Evolutionary conservation across 2,797 vertebrate genomes (phyloP), one percentile per base, ranked within the genome.

Genomic region (Pempheris klunzingeri): DNA sequence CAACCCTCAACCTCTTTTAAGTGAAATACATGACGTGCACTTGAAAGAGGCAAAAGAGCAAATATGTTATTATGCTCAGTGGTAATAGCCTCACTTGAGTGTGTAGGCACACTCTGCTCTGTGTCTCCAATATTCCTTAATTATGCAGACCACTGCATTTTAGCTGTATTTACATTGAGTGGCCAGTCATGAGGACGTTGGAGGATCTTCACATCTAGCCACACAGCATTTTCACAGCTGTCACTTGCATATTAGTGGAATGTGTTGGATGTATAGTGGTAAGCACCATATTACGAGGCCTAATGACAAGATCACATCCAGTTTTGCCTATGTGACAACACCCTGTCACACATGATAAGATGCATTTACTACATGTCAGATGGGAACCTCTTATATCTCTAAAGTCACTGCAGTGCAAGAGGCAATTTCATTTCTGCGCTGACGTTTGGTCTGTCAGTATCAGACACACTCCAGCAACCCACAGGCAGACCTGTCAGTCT

Each of bases 401-500:
- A 17, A 77, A 36, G 75, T 86, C 80, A 39, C 71, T 32, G 49
- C 60, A n/a, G 46, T 4, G 47, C 36, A 47, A 44, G 69, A 87
- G 66, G 60, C 83, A 71, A 79, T 85, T 86, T 82, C 46, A 81
- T 82, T 74, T 72, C 58, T 14, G 70, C 13, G 2, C 49, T 47
- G 75, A 80, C 28, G 36, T 77, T 71, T 61, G 14, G 53, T 60
- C 70, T 74, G 76, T 83, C 52, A 53, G 71, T 68, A 70, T 84
- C 74, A 77, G 80, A 77, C 74, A 62, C 57, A 41, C 66, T 59
- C 52, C 63, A 64, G 12, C 15, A 1, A 57, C 58, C 72, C 44
- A 59, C 62, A 69, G 65, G 66, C 57, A 30, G 71, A 81, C 39
- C 73, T 83, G 88, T 87, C 89, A 86, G 49, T 86, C 73, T 90